Base-by-base conservation (phyloP, 2,113 vertebrate genomes). In the Colossoma macropomum region DNA sequence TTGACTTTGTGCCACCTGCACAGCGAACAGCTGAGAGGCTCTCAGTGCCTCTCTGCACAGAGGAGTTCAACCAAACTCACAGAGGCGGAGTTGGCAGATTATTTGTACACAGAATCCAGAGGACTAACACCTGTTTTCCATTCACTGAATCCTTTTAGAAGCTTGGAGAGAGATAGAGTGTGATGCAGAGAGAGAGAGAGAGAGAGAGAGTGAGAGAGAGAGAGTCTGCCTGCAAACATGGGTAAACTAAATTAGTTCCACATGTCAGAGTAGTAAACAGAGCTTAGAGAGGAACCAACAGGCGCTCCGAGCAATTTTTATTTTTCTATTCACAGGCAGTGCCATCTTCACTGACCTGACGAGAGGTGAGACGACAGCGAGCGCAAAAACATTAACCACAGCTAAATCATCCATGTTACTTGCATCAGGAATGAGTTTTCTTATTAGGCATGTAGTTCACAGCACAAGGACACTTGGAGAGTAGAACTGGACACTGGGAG, bases 81-180 rank as follows among this genome's bases (percentile, higher is more conserved):
- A 76, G 45, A 71, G 65, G 69, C 60, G 38, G 21, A 73, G 56
- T 30, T 83, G 60, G 23, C 27, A 56, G 30, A 16, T 34, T 38
- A n/a, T 59, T 34, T 77, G 41, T 65, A 77, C 66, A 72, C 68
- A 50, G 0, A 45, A 50, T 60, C 63, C 80, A 75, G 85, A 83
- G 65, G 75, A 84, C 69, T 66, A 86, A 84, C 87, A 89, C 83
- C 84, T 89, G 91, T 77, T 92, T 90, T 79, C 76, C 82, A 91
- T 91, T 73, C n/a, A 28, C 62, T 13, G 28, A 32, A 80, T 56
- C 17, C 4, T 28, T 81, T 72, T 30, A n/a, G 32, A 41, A 8
- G 78, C 27, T 72, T 79, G 7, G 80, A 81, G 65, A 52, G 34
- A 88, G 84, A 62, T 70, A 81, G 70, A 75, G 79, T 72, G 7